Percentiles rank a stretch among this genome's conserved stretches.
Evolutionary conservation across 2,888 invertebrate species (phyloP).

Genomic region (Palloptera scutellata): DNA sequence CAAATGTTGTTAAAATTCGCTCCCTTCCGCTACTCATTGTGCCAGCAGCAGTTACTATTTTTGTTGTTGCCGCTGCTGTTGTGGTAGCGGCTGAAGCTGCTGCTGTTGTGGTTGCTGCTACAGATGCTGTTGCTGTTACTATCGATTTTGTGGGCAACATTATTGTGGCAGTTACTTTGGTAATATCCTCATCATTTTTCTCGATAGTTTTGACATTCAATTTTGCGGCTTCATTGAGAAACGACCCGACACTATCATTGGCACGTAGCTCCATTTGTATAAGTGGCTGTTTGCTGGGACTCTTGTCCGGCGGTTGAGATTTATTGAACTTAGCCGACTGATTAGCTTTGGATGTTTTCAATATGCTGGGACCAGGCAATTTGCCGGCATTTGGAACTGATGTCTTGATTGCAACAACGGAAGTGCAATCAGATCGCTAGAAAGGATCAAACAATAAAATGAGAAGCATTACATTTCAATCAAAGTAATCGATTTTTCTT

Average conservation of each 20-base stretch:
- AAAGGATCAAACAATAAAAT: conserved; percentile 2
- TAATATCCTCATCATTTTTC: conserved; percentile 34
- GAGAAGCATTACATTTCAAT: background rate
- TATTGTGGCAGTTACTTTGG: conserved; percentile 42
- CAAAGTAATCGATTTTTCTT: background rate
- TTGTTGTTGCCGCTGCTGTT: conserved; percentile 35
- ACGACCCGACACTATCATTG: conserved; percentile 49
- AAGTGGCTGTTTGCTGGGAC: conserved; percentile 55
- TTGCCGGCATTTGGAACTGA: conserved; percentile 38
- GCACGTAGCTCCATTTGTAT: conserved; percentile 46
- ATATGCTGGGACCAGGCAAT: conserved; percentile 62
- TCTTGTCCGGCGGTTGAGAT: conserved; percentile 39
- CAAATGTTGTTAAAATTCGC: conserved; percentile 54
- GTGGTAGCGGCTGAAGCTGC: conserved; percentile 3
- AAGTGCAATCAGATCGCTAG: conserved; percentile 62
- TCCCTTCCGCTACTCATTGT: conserved; percentile 57
- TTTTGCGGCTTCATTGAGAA: conserved; percentile 41
- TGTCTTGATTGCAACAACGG: conserved; percentile 51
- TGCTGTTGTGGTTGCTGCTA: background rate
- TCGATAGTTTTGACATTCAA: conserved; percentile 16
- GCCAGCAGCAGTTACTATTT: conserved; percentile 51
- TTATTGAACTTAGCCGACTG: conserved; percentile 38
- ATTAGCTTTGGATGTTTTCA: conserved; percentile 60
- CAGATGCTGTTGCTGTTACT: conserved; percentile 27
- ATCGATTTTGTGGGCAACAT: conserved; percentile 35